These are phyloP conservation scores for Balearica regulorum DNA, from an alignment of 2,797 vertebrate genomes.

Conservation along the genomic window DNA sequence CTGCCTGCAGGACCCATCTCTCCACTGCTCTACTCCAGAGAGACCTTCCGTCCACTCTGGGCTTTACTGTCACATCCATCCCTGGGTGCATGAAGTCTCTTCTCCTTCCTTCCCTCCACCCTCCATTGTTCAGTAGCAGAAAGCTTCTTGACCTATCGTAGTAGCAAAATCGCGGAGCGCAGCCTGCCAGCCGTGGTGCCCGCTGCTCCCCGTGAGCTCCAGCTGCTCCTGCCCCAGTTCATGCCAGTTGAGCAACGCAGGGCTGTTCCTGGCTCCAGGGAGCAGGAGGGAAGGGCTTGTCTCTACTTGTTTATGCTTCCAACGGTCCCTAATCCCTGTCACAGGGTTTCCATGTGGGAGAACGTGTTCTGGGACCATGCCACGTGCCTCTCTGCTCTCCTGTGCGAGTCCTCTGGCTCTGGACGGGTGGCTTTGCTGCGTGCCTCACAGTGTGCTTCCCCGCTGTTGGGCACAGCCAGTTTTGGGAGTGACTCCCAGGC, in stretches of 20 bases:
- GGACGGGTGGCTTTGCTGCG: background rate
- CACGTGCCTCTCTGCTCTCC: background rate
- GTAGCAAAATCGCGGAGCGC: background rate
- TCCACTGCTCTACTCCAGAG: rapidly evolving
- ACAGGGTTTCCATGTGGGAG: background rate
- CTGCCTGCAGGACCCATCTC: background rate
- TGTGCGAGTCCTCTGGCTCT: background rate
- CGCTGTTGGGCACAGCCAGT: rapidly evolving
- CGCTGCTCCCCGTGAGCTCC: background rate
- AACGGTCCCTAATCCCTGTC: constrained; percentile 24
- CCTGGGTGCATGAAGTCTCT: background rate
- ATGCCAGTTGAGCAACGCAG: rapidly evolving
- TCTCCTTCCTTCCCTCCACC: background rate
- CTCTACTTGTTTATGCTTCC: background rate
- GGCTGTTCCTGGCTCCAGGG: background rate
- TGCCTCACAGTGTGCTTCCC: background rate
- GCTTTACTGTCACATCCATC: background rate
- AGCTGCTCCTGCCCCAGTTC: background rate
- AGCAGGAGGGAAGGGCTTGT: background rate
- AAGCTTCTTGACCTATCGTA: background rate
- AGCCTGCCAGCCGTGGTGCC: background rate
- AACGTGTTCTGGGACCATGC: background rate
- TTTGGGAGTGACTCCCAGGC: background rate
- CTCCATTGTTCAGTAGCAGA: background rate
- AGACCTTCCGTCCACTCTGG: background rate